A percentile compares a stretch with the other conserved stretches of the same genome.
Evolutionary conservation across 2,113 vertebrate genomes (phyloP).

Genomic region (Cyanoramphus novaezelandiae): DNA sequence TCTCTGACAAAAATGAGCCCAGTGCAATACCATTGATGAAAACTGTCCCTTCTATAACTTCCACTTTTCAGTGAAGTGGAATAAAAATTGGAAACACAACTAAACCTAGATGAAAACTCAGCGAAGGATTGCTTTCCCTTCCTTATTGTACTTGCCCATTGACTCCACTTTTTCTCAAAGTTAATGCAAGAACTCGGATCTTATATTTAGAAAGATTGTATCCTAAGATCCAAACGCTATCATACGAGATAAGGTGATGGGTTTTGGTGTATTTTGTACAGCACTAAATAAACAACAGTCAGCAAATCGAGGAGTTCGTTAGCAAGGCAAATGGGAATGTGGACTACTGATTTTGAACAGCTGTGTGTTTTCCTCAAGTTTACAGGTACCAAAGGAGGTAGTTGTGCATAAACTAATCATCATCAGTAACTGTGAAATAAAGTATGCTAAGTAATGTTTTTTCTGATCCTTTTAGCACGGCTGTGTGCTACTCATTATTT

Average conservation of each 20-base stretch:
- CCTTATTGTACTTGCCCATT: background rate
- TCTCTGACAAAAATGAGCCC: background rate
- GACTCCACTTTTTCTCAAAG: background rate
- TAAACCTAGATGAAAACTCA: background rate
- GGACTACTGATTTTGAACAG: background rate
- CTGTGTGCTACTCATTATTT: background rate
- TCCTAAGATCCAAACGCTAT: background rate
- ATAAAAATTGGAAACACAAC: background rate
- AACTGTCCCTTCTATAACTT: background rate
- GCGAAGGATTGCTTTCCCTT: background rate
- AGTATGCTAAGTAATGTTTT: background rate
- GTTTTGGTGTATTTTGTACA: background rate
- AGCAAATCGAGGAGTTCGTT: background rate
- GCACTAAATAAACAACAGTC: background rate
- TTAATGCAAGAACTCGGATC: background rate
- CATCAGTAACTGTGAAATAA: background rate
- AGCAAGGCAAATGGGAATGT: background rate
- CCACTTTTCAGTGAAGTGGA: background rate
- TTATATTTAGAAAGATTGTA: background rate
- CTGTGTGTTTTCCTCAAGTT: background rate
- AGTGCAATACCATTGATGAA: background rate
- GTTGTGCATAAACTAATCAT: background rate
- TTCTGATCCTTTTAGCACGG: background rate
- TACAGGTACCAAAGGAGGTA: background rate
- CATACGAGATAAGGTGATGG: background rate